These are phyloP conservation scores for Diplodus sargus DNA, from an alignment of 2,797 vertebrate genomes.

Conservation along the genomic window DNA sequence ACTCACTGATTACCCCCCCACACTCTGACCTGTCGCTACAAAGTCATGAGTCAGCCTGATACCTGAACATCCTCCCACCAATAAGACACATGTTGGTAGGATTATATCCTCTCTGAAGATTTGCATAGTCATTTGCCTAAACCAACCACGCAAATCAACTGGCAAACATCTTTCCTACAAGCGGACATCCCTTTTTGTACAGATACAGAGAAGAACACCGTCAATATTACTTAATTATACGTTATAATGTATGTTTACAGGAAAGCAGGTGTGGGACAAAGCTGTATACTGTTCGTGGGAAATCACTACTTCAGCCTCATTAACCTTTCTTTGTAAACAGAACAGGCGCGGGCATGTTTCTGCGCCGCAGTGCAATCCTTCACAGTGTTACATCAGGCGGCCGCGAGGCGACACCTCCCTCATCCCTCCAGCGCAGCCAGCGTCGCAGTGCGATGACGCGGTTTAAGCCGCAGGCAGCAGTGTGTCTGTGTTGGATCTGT, in stretches of 20 bases:
- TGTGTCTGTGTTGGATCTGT: conserved; percentile 56
- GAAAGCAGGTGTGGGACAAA: not conserved
- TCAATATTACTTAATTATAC: not conserved
- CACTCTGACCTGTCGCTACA: not conserved
- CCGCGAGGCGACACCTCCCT: not conserved
- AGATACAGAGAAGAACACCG: not conserved
- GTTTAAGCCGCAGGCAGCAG: conserved; percentile 46
- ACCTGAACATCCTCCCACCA: too few species aligned
- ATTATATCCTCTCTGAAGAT: not conserved
- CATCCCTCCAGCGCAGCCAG: not conserved
- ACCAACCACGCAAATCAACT: not conserved
- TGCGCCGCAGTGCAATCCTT: not conserved
- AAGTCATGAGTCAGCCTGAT: too few species aligned
- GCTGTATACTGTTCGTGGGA: not conserved
- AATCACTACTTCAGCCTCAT: too few species aligned
- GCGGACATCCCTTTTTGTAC: not conserved
- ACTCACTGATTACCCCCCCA: not conserved
- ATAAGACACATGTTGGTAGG: not conserved
- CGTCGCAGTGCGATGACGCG: conserved; percentile 53
- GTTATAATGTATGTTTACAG: not conserved
- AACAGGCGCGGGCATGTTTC: conserved; percentile 2
- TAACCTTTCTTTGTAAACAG: not conserved
- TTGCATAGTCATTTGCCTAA: conserved; percentile 12
- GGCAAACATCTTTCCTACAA: not conserved
- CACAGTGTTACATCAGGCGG: conserved; percentile 14